A percentile compares a stretch with the other conserved stretches of the same genome.
These are phyloP conservation scores for Cyanocitta stelleri DNA, from an alignment of 2,113 vertebrate genomes.

Conservation along the genomic window DNA sequence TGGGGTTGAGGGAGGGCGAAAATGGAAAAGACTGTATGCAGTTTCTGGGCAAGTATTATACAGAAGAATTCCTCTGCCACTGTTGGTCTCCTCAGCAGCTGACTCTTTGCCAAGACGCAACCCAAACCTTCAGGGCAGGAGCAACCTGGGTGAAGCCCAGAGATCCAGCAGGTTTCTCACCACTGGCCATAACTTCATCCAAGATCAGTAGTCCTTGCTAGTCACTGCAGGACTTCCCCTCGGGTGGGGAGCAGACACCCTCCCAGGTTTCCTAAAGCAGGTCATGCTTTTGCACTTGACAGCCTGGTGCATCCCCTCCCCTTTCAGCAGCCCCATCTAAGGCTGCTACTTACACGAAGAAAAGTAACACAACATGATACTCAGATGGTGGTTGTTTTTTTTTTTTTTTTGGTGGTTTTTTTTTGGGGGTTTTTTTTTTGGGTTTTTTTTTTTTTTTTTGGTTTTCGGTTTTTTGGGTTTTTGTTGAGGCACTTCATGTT, in stretches of 20 bases:
- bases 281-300: background rate
- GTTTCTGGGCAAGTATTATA: background rate
- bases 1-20: background rate
- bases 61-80: background rate
- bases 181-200: background rate
- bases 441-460: too few relatives aligned
- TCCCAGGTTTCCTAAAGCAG: background rate
- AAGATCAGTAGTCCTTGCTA: background rate
- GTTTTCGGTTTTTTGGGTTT: too few relatives aligned
- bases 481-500: background rate
- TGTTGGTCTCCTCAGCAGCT: background rate
- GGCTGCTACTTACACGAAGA: background rate
- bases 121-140: background rate
- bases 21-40: background rate
- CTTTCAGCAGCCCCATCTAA: background rate
- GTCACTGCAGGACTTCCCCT: background rate
- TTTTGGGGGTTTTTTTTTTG: too few relatives aligned
- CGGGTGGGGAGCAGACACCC: rapidly evolving
- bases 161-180: background rate
- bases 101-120: background rate
- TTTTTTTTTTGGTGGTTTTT: too few relatives aligned
- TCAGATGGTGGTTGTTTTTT: background rate
- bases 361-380: background rate
- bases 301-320: background rate
- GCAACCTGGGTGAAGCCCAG: background rate